Evolutionary conservation across 1,140 invertebrate species (phyloP).

Genomic region (Anoplophora glabripennis): DNA sequence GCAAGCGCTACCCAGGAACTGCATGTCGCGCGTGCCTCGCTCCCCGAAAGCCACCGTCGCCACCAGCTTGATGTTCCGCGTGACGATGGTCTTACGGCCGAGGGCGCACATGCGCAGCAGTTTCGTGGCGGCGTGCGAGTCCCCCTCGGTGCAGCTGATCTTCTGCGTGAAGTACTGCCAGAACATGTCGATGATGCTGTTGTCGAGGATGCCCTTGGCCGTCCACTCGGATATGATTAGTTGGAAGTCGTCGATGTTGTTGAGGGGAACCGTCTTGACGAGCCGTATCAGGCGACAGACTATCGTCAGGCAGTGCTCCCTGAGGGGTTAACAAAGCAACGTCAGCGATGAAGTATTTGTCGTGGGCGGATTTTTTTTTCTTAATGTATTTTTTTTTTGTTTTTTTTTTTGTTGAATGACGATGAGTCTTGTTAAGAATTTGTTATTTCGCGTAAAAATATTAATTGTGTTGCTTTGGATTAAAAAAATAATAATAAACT

Average conservation of each 20-base stretch:
- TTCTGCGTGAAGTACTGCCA: conserved; percentile 41
- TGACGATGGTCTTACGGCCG: conserved; percentile 36
- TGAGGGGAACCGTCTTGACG: conserved; percentile 24
- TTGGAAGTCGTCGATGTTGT: conserved; percentile 33
- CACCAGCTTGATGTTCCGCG: conserved; percentile 40
- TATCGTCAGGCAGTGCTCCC: conserved; percentile 39
- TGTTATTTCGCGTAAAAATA: no score
- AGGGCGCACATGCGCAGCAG: conserved; percentile 37
- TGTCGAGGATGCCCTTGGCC: conserved; percentile 38
- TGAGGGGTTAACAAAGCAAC: conserved; percentile 24
- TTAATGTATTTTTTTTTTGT: neutral
- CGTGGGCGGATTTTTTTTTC: neutral
- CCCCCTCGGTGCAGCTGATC: conserved; percentile 24
- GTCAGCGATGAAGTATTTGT: neutral
- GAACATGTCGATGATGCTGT: conserved; percentile 40
- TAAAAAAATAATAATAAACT: conserved; percentile 1
- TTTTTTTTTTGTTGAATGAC: neutral
- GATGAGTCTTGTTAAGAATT: no score
- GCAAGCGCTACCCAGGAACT: conserved; percentile 35
- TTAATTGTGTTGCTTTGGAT: no score
- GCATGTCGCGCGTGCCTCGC: conserved; percentile 28
- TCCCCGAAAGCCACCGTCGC: conserved; percentile 28
- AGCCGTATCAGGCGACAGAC: conserved; percentile 36
- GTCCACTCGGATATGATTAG: conserved; percentile 40
- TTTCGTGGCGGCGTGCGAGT: conserved; percentile 29